Base-by-base conservation (phyloP, 2,797 vertebrate genomes). In the Eurystomus glaucurus region DNA sequence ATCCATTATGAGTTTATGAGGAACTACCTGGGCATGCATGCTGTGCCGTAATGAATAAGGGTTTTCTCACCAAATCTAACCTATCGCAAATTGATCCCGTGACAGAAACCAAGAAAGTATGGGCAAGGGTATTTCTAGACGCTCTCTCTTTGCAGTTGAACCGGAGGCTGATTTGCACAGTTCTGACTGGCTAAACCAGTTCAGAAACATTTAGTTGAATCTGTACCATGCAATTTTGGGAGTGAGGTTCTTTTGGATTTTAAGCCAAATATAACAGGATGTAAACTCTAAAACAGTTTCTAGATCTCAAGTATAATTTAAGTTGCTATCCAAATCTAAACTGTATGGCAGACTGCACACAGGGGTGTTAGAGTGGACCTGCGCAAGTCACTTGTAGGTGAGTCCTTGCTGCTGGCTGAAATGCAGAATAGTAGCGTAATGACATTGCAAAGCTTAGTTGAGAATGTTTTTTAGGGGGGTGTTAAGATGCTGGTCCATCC, bases 361-460 rank as follows among this genome's bases (percentile, higher is more conserved):
- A 39, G 29, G 51, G 51, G 35, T 2, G 0, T 66, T 52, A 2
- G 37, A 22, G 23, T 72, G 33, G 35, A 46, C n/a, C 5, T 76
- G 33, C 26, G 21, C 35, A n/a, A 17, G 57, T 77, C 21, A 14
- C 25, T 31, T 48, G n/a, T 16, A 15, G 0, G 0, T 3, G 12
- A 72, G 33, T 57, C 80, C 1, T 0, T 33, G 23, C 77, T 79
- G 84, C 50, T 75, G 28, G 20, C 69, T 76, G 41, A 75, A 81
- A 54, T 31, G 22, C 45, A 55, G 65, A 25, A 50, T 31, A 23
- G 10, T 43, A 68, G 13, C 0, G 0, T 23, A 23, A 21, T 13
- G 19, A 6, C 41, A 7, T 9, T 9, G 10, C 3, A 2, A 68
- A 66, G 26, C 31, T 90, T 51, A 28, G 58, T 61, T 81, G 17